phyloP scores from a whole-genome alignment of 2,113 vertebrate genomes.

The Garra rufa region DNA sequence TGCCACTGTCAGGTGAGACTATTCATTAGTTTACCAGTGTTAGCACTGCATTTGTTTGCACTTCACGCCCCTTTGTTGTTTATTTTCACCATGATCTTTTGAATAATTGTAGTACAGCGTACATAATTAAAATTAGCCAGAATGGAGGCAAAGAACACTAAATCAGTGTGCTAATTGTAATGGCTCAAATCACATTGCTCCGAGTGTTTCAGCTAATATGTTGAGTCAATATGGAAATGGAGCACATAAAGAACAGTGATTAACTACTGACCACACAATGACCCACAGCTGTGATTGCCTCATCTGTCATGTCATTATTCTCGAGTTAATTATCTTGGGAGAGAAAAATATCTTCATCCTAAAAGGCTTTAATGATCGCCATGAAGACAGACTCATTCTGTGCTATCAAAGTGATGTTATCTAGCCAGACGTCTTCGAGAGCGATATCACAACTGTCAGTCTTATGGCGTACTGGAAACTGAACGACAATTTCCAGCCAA shows the following conservation, averaged over 20 bases:
- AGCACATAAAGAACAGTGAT: conserved; percentile 66
- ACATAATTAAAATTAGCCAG: not conserved
- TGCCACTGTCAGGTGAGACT: not conserved
- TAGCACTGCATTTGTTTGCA: not conserved
- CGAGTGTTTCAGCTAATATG: conserved; percentile 36
- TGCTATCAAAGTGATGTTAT: conserved; percentile 18
- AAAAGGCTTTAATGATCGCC: conserved; percentile 40
- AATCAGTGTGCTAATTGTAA: conserved; percentile 2
- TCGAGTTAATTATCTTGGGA: conserved; percentile 67
- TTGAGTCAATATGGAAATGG: conserved; percentile 47
- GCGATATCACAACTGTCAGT: not conserved
- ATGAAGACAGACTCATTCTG: conserved; percentile 22
- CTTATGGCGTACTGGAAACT: conserved; percentile 14
- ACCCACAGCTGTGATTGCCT: conserved; percentile 66
- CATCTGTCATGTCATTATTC: conserved; percentile 64
- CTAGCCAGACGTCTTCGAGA: not conserved
- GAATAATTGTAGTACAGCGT: not conserved
- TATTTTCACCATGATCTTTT: not conserved
- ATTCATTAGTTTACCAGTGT: not conserved
- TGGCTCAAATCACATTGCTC: conserved; percentile 27
- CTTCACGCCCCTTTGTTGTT: not conserved
- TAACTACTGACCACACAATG: conserved; percentile 61
- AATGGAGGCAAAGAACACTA: not conserved
- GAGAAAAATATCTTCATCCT: conserved; percentile 37
- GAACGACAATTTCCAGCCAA: conserved; percentile 22